These are phyloP conservation scores for Potorous gilbertii DNA, from an alignment of 2,797 vertebrate genomes.

Conservation along the genomic window DNA sequence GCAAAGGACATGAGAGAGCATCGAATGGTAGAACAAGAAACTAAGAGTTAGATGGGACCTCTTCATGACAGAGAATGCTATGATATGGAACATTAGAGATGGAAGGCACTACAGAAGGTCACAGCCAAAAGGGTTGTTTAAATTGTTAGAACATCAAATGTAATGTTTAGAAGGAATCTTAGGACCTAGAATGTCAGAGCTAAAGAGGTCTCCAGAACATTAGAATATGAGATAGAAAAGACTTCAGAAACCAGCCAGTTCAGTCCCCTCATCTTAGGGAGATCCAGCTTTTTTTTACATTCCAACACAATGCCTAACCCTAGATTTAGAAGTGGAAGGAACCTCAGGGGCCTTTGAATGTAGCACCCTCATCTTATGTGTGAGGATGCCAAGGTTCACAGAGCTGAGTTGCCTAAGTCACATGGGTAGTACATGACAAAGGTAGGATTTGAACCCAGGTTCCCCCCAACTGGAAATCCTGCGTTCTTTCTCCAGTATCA, in stretches of 20 bases:
- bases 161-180: neutral
- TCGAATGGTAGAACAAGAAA: neutral
- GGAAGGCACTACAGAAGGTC: neutral
- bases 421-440: no score
- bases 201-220: neutral
- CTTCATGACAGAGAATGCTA: neutral
- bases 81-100: neutral
- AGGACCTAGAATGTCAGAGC: neutral
- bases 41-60: neutral
- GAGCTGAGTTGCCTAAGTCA: neutral
- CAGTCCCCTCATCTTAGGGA: neutral
- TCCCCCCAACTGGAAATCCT: neutral
- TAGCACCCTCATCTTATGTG: neutral
- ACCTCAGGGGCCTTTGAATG: no score
- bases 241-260: neutral
- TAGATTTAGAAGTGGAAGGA: no score
- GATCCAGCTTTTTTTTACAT: neutral
- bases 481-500: neutral
- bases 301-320: no score
- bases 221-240: neutral
- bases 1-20: no score
- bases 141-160: neutral
- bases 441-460: neutral
- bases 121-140: neutral
- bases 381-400: neutral